A percentile compares a stretch with the other conserved stretches of the same genome.
Conservation (phyloP, 2,888 invertebrate genomes). For the Gymnocheta viridis region DNA sequence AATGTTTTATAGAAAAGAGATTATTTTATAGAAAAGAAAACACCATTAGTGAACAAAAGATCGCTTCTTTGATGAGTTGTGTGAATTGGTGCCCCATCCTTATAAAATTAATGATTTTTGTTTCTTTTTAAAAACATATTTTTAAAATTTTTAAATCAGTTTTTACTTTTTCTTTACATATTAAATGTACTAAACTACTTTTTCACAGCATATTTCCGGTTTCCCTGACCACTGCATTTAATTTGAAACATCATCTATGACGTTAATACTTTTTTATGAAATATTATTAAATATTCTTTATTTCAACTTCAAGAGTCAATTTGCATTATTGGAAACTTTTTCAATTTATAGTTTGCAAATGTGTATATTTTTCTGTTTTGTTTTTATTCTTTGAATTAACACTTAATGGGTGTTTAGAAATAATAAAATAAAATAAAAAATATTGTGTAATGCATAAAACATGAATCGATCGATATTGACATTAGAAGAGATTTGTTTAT, state of each 20-base stretch:
- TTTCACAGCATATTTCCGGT: no score
- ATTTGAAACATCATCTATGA: background rate
- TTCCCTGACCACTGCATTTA: no score
- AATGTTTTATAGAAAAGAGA: no score
- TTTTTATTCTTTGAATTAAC: background rate
- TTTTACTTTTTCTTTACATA: no score
- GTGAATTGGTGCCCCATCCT: no score
- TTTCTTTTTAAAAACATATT: no score
- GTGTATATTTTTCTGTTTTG: background rate
- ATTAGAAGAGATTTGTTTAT: constrained; percentile 54
- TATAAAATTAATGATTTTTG: no score
- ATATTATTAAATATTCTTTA: background rate
- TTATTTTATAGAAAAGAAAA: no score
- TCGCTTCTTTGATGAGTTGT: no score
- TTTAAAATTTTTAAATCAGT: no score
- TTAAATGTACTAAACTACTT: no score
- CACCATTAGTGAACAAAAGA: no score
- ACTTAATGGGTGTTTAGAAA: background rate
- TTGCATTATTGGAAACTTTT: constrained; percentile 23
- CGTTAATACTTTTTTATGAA: background rate
- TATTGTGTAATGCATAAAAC: constrained; percentile 65
- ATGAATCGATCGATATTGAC: constrained; percentile 64
- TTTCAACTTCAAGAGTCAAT: background rate
- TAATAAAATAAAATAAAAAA: constrained; percentile 9
- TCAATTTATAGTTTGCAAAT: constrained; percentile 36